Evolutionary conservation across 2,888 invertebrate species (phyloP), one percentile per base, ranked within the genome.

Genomic region (Apodemia zela): DNA sequence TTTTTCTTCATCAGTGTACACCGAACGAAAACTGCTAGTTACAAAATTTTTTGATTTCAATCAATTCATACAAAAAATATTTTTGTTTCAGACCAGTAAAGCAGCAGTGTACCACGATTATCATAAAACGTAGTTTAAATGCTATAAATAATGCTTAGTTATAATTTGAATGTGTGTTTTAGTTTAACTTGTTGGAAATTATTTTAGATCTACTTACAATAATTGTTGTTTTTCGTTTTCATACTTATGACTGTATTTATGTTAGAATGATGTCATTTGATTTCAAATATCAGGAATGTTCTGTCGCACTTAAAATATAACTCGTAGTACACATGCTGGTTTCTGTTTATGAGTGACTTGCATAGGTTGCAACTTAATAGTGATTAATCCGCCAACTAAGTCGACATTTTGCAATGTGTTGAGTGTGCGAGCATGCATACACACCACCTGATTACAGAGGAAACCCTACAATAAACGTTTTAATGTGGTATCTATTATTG

Each of bases 21-120:
- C 8, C 33, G 1, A 0, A 33, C 7, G 8, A 33, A 33, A 33
- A 33, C 33, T 8, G 8, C 33, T 33, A 8, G 8, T 8, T 33
- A 8, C 7, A 38, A 38, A 38, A 38, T 4, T 13, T 11, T 38
- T 13, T 4, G 13, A 38, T 13, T 13, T 38, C 38, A 38, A 38
- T 38, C 11, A 45, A 42, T 42, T 42, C 42, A 42, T 15, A 15
- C 15, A 45, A 35, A 8, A 60, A 47, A 38, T 60, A 54, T 63
- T 63, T 63, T 75, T 71, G 67, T 88, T 87, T 69, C 86, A 89
- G 89, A 87, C 85, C 8, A 88, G 86, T 72, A 89, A 88, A 79
- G 81, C 78, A 15, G 78, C 84, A 33, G 80, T 85, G 51, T 87
- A 81, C 68, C 73, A 85, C 13, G 81, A 80, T 60, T 87, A 89